Conservation (phyloP, 1,140 invertebrate species). For the Berghia stephanieae region DNA sequence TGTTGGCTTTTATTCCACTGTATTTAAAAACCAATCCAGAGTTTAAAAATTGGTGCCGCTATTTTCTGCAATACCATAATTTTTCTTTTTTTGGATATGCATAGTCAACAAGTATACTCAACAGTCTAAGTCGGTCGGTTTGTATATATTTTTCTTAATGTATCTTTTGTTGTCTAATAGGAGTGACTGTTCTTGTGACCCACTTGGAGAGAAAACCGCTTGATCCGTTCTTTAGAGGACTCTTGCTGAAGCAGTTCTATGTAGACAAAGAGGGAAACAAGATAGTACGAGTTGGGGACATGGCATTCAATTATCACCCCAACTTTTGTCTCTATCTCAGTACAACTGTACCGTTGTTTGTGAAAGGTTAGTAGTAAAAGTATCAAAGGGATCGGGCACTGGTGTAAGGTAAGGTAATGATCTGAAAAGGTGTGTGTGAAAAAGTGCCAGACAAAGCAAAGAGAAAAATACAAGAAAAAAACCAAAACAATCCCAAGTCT, state of each 20-base stretch:
- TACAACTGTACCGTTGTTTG: constrained; percentile 57
- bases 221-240: constrained; percentile 49
- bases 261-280: constrained; percentile 56
- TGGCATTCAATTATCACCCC: constrained; percentile 52
- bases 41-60: no score
- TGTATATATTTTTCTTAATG: neutral
- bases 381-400: neutral
- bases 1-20: no score
- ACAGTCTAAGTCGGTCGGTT: no score
- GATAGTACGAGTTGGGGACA: constrained; percentile 51
- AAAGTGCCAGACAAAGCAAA: no score
- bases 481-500: no score
- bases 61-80: no score
- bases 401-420: neutral
- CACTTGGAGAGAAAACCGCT: constrained; percentile 60
- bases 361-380: constrained; percentile 52
- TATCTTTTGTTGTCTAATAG: constrained; percentile 36
- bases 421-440: no score
- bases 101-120: no score
- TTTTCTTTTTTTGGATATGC: no score
- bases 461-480: no score
- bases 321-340: constrained; percentile 63
- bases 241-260: constrained; percentile 60
- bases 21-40: no score
- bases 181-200: constrained; percentile 60